Evolutionary conservation across 2,113 vertebrate species (phyloP).

Genomic region (Gambusia holbrooki): DNA sequence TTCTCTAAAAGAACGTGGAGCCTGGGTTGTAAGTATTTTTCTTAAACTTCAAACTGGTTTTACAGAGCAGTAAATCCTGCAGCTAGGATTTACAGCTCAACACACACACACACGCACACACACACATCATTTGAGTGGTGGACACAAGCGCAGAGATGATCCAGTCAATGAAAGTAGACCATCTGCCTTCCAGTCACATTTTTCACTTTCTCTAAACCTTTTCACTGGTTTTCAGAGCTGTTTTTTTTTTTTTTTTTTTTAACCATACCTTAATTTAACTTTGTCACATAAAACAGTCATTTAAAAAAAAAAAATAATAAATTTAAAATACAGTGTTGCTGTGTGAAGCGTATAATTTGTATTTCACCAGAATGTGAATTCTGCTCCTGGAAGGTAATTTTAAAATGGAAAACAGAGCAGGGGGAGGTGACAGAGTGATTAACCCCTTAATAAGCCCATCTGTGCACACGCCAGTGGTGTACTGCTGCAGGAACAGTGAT

Average conservation of each 20-base stretch:
- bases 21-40: too few relatives aligned
- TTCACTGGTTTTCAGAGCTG: neutral
- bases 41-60: neutral
- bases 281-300: neutral
- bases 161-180: neutral
- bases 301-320: neutral
- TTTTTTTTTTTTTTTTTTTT: neutral
- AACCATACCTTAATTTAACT: conserved; percentile 6
- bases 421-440: conserved; percentile 41
- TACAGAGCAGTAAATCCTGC: neutral
- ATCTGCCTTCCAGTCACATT: conserved; percentile 21
- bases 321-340: too few relatives aligned
- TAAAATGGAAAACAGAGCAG: conserved; percentile 30
- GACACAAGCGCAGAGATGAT: conserved; percentile 1
- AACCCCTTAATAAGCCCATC: conserved; percentile 51
- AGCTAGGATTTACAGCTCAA: neutral
- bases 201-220: neutral
- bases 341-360: conserved; percentile 19
- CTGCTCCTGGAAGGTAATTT: conserved; percentile 13
- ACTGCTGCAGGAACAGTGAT: too few relatives aligned
- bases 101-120: neutral
- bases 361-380: conserved; percentile 5
- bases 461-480: conserved; percentile 20
- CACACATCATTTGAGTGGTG: conserved; percentile 1
- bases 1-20: too few relatives aligned